phyloP scores from a whole-genome alignment of 2,888 invertebrate species.

The Vannuccia rotundouncinata region DNA sequence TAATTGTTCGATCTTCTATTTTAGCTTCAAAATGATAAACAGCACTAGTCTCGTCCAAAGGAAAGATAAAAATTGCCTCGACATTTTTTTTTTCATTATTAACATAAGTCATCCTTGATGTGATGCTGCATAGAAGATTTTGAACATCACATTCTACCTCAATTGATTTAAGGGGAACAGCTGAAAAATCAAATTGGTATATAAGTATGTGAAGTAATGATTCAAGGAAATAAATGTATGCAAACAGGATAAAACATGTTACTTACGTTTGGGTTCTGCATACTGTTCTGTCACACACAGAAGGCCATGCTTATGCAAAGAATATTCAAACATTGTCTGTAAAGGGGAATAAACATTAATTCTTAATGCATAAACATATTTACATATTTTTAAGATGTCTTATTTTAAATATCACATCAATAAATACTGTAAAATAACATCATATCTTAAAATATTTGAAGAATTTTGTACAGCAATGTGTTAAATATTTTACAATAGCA shows the following conservation, averaged over 20 bases:
- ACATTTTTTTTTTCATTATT: conserved; percentile 43
- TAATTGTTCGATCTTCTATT: conserved; percentile 44
- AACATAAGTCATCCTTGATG: conserved; percentile 43
- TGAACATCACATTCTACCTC: conserved; percentile 41
- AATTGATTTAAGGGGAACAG: conserved; percentile 43
- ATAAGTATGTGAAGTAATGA: not conserved
- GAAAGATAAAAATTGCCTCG: conserved; percentile 46
- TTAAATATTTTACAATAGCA: too few relatives aligned
- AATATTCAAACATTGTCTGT: not conserved
- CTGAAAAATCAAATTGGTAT: conserved; percentile 9
- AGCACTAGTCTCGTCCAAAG: conserved; percentile 45
- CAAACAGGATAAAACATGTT: too few relatives aligned
- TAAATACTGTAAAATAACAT: too few relatives aligned
- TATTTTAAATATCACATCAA: too few relatives aligned
- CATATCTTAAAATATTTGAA: too few relatives aligned
- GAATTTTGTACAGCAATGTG: too few relatives aligned
- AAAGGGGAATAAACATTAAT: too few relatives aligned
- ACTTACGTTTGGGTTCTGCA: not conserved
- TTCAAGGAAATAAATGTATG: not conserved
- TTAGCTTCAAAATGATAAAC: conserved; percentile 46
- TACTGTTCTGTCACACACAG: not conserved
- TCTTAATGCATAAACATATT: too few relatives aligned
- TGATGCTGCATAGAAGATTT: conserved; percentile 42
- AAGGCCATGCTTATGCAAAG: not conserved
- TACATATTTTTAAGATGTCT: too few relatives aligned